Base-by-base conservation (phyloP, 2,113 vertebrate genomes). In the Mormyrus lacerda region DNA sequence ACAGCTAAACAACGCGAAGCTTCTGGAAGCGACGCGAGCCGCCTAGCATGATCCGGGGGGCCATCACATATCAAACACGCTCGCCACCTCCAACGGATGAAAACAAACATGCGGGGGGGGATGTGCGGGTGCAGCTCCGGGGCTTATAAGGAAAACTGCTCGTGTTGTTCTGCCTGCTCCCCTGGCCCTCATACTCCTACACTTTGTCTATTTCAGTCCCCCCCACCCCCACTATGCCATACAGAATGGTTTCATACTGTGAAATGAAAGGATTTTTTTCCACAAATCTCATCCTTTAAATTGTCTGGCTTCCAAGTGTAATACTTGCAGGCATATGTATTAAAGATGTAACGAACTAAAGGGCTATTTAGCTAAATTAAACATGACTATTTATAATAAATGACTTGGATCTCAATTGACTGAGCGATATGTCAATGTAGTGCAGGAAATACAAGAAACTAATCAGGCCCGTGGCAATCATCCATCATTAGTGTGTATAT, bases 331-430 rank as follows among this genome's bases (percentile, higher is more conserved):
- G 44, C 82, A 84, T 84, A 47, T 84, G 82, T 84, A 84, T 84
- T 44, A 84, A 47, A 84, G 82, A 84, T 47, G 44, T 84, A 39
- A 47, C 10, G 44, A 47, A 84, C 82, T 47, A 47, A 84, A 84
- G 82, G 82, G 39, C 44, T 84, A 47, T 44, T 84, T 84, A 84
- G 44, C 82, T 45, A 84, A 45, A 84, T 84, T 84, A 84, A 84
- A 84, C 82, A 84, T 84, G 82, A 84, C 17, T 84, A 47, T 84
- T 84, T 84, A 84, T 84, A 84, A 84, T 84, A 84, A 84, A 84
- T 84, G 42, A 44, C 82, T 45, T 84, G 82, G 47, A 47, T 84
- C 82, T 47, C 42, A 84, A 45, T 84, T 84, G 44, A 84, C 82
- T 84, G 42, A 47, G 44, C 82, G 47, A 84, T 84, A 84, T 11